phyloP scores from a whole-genome alignment of 2,797 vertebrate species.

The Euthynnus affinis region DNA sequence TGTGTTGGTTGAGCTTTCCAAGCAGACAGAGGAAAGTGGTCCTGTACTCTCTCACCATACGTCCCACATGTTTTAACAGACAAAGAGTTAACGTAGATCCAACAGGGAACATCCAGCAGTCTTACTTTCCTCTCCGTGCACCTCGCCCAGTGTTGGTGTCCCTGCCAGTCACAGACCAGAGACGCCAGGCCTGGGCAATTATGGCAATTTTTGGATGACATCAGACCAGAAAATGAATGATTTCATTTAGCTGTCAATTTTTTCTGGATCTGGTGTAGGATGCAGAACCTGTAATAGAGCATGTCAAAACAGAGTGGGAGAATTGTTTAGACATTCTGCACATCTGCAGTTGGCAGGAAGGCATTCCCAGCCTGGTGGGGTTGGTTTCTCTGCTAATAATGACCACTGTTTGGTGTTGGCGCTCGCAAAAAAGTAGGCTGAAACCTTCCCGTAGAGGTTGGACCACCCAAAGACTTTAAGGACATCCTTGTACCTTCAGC shows the following conservation, averaged over 20 bases:
- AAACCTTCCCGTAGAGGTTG: constrained; percentile 60
- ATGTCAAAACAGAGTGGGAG: constrained; percentile 76
- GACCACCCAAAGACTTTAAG: constrained; percentile 82
- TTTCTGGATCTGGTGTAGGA: constrained; percentile 67
- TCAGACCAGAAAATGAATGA: constrained; percentile 88
- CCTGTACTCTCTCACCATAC: constrained; percentile 36
- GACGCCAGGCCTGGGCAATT: constrained; percentile 82
- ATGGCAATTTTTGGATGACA: constrained; percentile 85
- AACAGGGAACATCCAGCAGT: constrained; percentile 64
- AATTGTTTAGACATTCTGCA: constrained; percentile 73
- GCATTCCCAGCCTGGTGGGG: constrained; percentile 70
- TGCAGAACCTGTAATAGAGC: constrained; percentile 81
- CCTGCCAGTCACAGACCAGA: constrained; percentile 82
- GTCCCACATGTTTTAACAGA: constrained; percentile 52
- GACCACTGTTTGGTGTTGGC: constrained; percentile 69
- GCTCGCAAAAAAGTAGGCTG: constrained; percentile 57
- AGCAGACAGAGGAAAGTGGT: constrained; percentile 66
- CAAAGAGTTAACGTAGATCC: constrained; percentile 49
- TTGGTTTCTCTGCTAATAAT: constrained; percentile 77
- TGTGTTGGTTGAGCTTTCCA: constrained; percentile 55
- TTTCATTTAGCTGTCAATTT: constrained; percentile 81
- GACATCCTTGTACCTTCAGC: constrained; percentile 76
- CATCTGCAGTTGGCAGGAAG: constrained; percentile 75
- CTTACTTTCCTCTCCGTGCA: constrained; percentile 60
- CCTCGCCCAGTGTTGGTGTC: constrained; percentile 73